A percentile compares a stretch with the other conserved stretches of the same genome.
Conservation (phyloP, 2,888 invertebrate species). For the Erebia ligea region DNA sequence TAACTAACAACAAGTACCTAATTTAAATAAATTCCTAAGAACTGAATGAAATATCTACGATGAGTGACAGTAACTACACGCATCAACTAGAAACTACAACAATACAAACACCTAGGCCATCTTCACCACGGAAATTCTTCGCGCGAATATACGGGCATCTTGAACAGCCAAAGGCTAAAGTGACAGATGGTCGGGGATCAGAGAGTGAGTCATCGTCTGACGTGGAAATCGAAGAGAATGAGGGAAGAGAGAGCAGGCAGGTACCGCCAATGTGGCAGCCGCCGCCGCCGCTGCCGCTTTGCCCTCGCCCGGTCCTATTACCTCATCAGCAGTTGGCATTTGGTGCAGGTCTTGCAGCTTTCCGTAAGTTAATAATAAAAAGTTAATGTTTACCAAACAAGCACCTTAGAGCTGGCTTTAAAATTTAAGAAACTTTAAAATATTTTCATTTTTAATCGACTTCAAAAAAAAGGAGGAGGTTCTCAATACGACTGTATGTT, state of each 20-base stretch:
- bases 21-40: not conserved
- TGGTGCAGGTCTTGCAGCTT: conserved; percentile 83
- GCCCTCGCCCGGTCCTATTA: conserved; percentile 70
- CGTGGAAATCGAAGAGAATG: conserved; percentile 67
- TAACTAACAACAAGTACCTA: not conserved
- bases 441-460: too few relatives aligned
- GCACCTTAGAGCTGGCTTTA: too few relatives aligned
- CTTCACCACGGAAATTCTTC: conserved; percentile 91
- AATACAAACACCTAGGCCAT: conserved; percentile 81
- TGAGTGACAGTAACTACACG: conserved; percentile 53
- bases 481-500: too few relatives aligned
- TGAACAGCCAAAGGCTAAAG: conserved; percentile 70
- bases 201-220: conserved; percentile 77
- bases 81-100: conserved; percentile 50
- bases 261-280: conserved; percentile 58
- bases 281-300: conserved; percentile 70
- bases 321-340: conserved; percentile 82
- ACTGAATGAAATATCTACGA: conserved; percentile 38
- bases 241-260: conserved; percentile 43
- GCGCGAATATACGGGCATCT: conserved; percentile 91
- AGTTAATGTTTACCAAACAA: not conserved
- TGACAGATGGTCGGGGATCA: conserved; percentile 48
- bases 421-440: too few relatives aligned
- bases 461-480: too few relatives aligned
- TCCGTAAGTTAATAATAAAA: conserved; percentile 68